Percentiles rank a stretch among this genome's conserved stretches.
Evolutionary conservation across 23 tunicate species (phyloP).

Genomic region (Trididemnum miniatum): DNA sequence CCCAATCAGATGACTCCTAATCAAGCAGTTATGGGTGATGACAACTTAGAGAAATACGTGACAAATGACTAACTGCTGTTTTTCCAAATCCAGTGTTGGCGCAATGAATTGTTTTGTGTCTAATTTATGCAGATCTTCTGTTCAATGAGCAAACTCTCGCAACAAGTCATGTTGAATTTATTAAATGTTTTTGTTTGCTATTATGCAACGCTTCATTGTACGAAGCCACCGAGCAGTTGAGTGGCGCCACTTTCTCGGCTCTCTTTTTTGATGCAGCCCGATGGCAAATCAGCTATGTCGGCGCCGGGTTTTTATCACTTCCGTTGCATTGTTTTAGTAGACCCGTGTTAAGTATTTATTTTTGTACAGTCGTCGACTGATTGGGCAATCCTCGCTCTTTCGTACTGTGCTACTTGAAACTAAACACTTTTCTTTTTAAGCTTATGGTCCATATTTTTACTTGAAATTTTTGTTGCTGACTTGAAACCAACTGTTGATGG

Average conservation of each 20-base stretch:
- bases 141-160: not conserved
- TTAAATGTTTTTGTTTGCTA: not conserved
- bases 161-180: too few relatives aligned
- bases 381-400: not conserved
- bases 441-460: too few relatives aligned
- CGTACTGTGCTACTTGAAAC: constrained; percentile 9
- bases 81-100: too few relatives aligned
- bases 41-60: constrained; percentile 55
- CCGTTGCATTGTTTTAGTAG: constrained; percentile 7
- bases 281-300: too few relatives aligned
- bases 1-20: constrained; percentile 28
- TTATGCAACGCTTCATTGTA: not conserved
- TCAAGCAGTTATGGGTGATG: constrained; percentile 24
- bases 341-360: constrained; percentile 23
- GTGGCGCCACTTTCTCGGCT: too few relatives aligned
- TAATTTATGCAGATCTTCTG: constrained; percentile 29
- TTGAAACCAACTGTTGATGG: too few relatives aligned
- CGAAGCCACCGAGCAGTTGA: not conserved
- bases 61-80: constrained; percentile 62
- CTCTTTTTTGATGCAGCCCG: too few relatives aligned
- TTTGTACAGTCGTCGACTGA: constrained; percentile 25
- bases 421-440: not conserved
- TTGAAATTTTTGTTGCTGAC: too few relatives aligned
- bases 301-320: not conserved
- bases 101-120: too few relatives aligned